Evolutionary conservation across 2,113 vertebrate genomes (phyloP).

Genomic region (Bos javanicus): DNA sequence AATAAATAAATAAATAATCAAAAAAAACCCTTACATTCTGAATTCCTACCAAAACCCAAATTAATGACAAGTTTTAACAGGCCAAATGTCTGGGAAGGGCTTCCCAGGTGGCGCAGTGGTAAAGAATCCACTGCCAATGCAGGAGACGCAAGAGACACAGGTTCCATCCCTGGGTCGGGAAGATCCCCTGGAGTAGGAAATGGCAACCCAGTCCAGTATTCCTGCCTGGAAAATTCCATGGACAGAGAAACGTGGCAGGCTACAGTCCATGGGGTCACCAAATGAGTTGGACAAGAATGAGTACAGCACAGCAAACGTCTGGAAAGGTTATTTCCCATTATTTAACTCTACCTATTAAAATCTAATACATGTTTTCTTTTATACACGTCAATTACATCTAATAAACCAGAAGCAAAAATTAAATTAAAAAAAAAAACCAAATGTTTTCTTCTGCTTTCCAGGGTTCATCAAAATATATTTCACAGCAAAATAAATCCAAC

Average conservation of each 20-base stretch:
- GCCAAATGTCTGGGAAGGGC: neutral
- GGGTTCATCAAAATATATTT: neutral
- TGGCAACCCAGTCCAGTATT: neutral
- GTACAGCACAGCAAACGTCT: neutral
- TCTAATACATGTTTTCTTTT: neutral
- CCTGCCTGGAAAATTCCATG: neutral
- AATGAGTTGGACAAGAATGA: neutral
- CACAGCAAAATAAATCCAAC: conserved; percentile 30
- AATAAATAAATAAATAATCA: neutral
- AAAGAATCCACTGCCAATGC: neutral
- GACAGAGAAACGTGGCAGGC: neutral
- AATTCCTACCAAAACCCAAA: conserved; percentile 3
- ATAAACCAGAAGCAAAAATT: neutral
- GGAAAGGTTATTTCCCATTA: neutral
- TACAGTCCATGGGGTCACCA: neutral
- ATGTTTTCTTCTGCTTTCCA: neutral
- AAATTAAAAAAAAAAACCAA: neutral
- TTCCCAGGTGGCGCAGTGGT: neutral
- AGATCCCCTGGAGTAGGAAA: neutral
- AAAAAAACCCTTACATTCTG: neutral
- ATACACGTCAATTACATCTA: neutral
- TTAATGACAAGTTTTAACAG: neutral
- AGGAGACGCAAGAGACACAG: neutral
- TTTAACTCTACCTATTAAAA: conserved; percentile 37
- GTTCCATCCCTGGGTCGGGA: neutral